Base-by-base conservation (phyloP, 64 coral and sea anemone species). In the Exaiptasia diaphana region DNA sequence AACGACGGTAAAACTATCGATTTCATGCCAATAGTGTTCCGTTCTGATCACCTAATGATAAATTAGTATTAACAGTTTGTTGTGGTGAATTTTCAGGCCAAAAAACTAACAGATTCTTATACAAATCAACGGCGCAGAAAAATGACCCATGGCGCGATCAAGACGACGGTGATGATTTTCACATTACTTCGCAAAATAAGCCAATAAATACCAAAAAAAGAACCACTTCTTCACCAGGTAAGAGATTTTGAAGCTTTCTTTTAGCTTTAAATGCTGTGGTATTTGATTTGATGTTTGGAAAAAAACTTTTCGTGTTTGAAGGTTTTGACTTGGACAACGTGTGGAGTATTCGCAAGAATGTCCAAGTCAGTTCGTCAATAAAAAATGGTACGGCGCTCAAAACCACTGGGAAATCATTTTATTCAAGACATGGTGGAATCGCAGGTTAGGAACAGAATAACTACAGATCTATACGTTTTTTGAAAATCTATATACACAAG, bases 321-420 rank as follows among this genome's bases (percentile, higher is more conserved):
- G 18, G 17, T 23, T 26, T 70, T 58, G 50, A 22, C 1, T 15
- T 20, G 30, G 30, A 6, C 45, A 32, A 30, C 41, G 60, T 55
- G 1, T 95, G 91, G 91, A 89, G 85, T 35, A 95, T 95, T 67
- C 80, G 91, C 44, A 73, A 83, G 67, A 95, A 95, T 73, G 91
- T 95, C 49, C 91, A 89, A 75, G 91, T 95, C 43, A 85, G 60
- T 22, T 57, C 82, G 34, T 68, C 75, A 23, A 72, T 76, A 27
- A 95, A 89, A 39, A 95, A 95, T 44, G 91, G 91, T 53, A 74
- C 91, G 42, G 64, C 68, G 13, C 65, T 88, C 58, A 95, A 84
- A 43, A 54, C 57, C 17, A 64, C 63, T 4, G 57, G 56, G 4
- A 21, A 77, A 28, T 79, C 91, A 15, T 89, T 89, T 84, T 94